Evolutionary conservation across 2,113 vertebrate species (phyloP), one percentile per base, ranked within the genome.

Genomic region (Hypomesus transpacificus): DNA sequence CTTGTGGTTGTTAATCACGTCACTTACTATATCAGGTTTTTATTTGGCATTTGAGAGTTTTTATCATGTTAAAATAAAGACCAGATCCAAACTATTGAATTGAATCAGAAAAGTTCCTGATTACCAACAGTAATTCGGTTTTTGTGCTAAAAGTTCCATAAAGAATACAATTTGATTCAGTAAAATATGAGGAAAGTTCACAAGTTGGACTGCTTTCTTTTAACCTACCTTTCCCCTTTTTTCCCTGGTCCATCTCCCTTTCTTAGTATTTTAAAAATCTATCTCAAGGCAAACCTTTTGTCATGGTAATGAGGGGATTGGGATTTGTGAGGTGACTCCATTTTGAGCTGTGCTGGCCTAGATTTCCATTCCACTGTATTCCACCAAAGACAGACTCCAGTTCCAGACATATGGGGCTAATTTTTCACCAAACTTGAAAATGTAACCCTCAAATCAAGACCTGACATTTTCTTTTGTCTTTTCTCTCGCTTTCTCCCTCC

Each of bases 301-400:
- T 82, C 59, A 76, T 82, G 70, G 61, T 81, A 84, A 83, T 84
- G 9, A 66, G 59, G 8, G 51, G 65, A 60, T 64, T 71, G 39
- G 64, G 57, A 62, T 65, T 73, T 56, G 68, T 68, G 52, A 63
- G 61, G 39, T 53, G 69, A 80, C 71, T 69, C 62, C 68, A 75
- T 66, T 71, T 75, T 79, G 52, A 46, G 20, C 66, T 66, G 54
- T 61, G 22, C 73, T 86, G 79, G 77, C 83, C 88, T 86, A 82
- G 70, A 77, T 88, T 77, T 85, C 56, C 62, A 26, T 53, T 0
- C 14, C 39, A 26, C 18, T 16, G 59, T 11, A 61, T 16, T 6
- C 59, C 59, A 34, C 16, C 31, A 26, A 17, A 6, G 72, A 62
- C 70, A 14, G 34, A 17, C 52, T 75, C 46, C 14, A 66, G 31